Percentiles rank a stretch among this genome's conserved stretches.
phyloP scores from a whole-genome alignment of 2,113 vertebrate species.

The Oreotrochilus melanogaster region DNA sequence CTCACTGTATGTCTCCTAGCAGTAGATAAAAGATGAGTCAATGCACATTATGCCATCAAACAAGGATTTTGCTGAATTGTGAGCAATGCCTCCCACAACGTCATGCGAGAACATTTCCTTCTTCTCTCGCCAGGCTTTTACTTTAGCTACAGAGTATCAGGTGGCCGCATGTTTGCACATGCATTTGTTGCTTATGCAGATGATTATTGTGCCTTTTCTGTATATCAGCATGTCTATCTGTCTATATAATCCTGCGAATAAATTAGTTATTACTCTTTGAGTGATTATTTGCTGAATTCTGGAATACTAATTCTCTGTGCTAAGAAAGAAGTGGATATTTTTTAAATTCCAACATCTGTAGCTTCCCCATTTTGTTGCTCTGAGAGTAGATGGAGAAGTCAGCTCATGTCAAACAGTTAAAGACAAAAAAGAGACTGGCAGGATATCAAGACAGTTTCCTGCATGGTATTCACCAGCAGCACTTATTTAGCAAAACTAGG shows the following conservation, averaged over 20 bases:
- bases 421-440: background rate
- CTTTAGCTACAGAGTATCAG: slow-evolving; percentile 11
- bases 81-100: slow-evolving; percentile 57
- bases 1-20: background rate
- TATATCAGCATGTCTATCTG: slow-evolving; percentile 12
- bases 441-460: background rate
- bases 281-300: slow-evolving; percentile 28
- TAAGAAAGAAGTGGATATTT: background rate
- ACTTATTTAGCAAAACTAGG: background rate
- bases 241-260: background rate
- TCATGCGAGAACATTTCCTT: slow-evolving; percentile 54
- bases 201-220: background rate
- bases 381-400: background rate
- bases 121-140: slow-evolving; percentile 43
- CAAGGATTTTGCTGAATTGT: slow-evolving; percentile 57
- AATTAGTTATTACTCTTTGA: slow-evolving; percentile 15
- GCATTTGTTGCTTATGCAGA: slow-evolving; percentile 25
- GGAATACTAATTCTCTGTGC: background rate
- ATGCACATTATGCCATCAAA: slow-evolving; percentile 39
- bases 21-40: slow-evolving; percentile 62
- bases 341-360: background rate
- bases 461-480: background rate
- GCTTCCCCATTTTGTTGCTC: background rate
- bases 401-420: background rate
- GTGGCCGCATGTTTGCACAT: background rate